phyloP scores from a whole-genome alignment of 2,888 invertebrate species.

The Laothoe populi region DNA sequence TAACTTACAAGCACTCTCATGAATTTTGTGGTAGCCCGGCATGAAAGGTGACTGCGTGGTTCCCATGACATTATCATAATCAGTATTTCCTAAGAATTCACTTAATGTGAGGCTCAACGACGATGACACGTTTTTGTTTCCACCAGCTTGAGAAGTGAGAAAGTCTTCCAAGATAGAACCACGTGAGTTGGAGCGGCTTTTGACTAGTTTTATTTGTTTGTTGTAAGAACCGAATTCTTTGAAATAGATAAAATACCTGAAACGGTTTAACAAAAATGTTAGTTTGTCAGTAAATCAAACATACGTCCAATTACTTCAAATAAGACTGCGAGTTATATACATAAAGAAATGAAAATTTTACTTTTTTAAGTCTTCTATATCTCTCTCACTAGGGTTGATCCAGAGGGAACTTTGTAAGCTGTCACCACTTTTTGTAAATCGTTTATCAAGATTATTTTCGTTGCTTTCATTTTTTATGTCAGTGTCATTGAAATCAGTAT shows the following conservation, averaged over 20 bases:
- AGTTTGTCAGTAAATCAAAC: too few species aligned
- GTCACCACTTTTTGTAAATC: slow-evolving; percentile 59
- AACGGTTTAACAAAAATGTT: slow-evolving; percentile 36
- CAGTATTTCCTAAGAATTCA: slow-evolving; percentile 57
- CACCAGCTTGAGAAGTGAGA: slow-evolving; percentile 52
- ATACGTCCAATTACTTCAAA: too few species aligned
- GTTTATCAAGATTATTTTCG: slow-evolving; percentile 51
- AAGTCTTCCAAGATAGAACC: slow-evolving; percentile 77
- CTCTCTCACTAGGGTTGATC: slow-evolving; percentile 80
- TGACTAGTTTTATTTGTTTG: slow-evolving; percentile 74
- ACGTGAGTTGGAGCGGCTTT: slow-evolving; percentile 76
- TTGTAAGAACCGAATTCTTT: slow-evolving; percentile 82
- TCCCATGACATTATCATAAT: slow-evolving; percentile 57
- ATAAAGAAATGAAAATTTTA: slow-evolving; percentile 37
- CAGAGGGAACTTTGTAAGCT: slow-evolving; percentile 71
- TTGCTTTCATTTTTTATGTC: slow-evolving; percentile 59
- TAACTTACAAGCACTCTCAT: slow-evolving; percentile 73
- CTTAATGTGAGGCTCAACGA: slow-evolving; percentile 61
- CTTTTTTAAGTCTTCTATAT: slow-evolving; percentile 83
- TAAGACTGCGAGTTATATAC: too few species aligned
- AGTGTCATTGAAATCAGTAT: slow-evolving; percentile 67
- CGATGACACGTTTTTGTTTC: slow-evolving; percentile 52
- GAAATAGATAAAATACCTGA: slow-evolving; percentile 83
- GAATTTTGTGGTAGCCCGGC: slow-evolving; percentile 63
- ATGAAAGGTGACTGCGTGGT: slow-evolving; percentile 52